phyloP scores from a whole-genome alignment of 2,888 invertebrate species.

The Hofmannophila pseudospretella region DNA sequence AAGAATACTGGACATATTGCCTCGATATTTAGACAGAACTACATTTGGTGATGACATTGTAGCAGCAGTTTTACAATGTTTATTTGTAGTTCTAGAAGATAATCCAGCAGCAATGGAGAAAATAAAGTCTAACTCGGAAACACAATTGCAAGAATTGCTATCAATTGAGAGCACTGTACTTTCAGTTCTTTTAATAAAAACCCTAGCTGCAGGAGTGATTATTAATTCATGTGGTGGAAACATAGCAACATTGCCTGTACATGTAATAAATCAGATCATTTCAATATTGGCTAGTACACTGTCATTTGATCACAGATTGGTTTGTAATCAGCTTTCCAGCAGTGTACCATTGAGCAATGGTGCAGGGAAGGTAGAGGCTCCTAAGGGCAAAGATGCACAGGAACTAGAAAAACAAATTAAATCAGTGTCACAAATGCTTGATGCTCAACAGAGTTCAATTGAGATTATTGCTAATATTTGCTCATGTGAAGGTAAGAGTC shows the following conservation, averaged over 20 bases:
- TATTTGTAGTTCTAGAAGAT: conserved; percentile 84
- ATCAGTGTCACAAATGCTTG: conserved; percentile 75
- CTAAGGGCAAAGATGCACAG: conserved; percentile 55
- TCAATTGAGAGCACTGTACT: conserved; percentile 55
- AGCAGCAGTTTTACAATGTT: conserved; percentile 80
- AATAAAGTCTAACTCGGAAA: conserved; percentile 68
- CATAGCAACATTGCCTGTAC: conserved; percentile 52
- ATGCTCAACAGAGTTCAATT: conserved; percentile 82
- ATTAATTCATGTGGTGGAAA: conserved; percentile 72
- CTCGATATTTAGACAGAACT: conserved; percentile 77
- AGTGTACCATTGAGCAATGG: conserved; percentile 56
- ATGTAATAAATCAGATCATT: conserved; percentile 69
- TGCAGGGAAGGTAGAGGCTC: conserved; percentile 38
- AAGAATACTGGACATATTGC: conserved; percentile 77
- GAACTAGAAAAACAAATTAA: conserved; percentile 66
- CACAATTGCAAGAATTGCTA: conserved; percentile 56
- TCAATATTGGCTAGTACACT: conserved; percentile 71
- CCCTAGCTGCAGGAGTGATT: conserved; percentile 77
- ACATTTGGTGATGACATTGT: conserved; percentile 77
- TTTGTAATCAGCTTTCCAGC: conserved; percentile 69
- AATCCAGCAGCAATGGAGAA: conserved; percentile 77
- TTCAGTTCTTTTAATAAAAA: conserved; percentile 68
- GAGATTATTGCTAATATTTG: conserved; percentile 86
- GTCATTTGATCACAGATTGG: conserved; percentile 70
- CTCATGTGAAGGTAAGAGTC: conserved; percentile 79